Conservation (phyloP, 2,113 vertebrate species). For the Gambusia affinis region DNA sequence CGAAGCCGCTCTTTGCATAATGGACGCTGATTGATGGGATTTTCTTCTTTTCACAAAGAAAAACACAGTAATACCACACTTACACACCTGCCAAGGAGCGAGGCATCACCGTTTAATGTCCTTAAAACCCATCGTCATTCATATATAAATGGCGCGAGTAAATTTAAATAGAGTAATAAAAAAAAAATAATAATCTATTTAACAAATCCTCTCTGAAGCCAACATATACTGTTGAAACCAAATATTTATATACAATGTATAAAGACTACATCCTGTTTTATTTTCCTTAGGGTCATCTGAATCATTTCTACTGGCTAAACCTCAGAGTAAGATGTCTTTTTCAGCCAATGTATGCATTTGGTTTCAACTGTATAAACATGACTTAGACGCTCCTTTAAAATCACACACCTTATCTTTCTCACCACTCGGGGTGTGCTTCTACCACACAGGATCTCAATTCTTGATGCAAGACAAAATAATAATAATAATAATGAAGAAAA, state of each 20-base stretch:
- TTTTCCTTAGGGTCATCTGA: neutral
- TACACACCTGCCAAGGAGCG: constrained; percentile 68
- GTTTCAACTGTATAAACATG: neutral
- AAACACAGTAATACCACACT: constrained; percentile 69
- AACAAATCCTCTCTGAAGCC: constrained; percentile 44
- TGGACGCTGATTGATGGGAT: constrained; percentile 52
- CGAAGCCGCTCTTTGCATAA: constrained; percentile 67
- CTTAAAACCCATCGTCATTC: constrained; percentile 44
- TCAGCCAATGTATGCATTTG: neutral
- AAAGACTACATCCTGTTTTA: neutral
- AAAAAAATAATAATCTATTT: constrained; percentile 39
- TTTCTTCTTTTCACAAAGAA: constrained; percentile 33
- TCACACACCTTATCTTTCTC: constrained; percentile 29
- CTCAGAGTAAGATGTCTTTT: neutral
- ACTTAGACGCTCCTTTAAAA: constrained; percentile 14
- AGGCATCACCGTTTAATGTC: constrained; percentile 58
- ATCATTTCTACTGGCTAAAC: neutral
- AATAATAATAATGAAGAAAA: constrained; percentile 9
- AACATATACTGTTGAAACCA: constrained; percentile 21
- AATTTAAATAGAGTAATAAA: constrained; percentile 71
- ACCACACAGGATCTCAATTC: constrained; percentile 70
- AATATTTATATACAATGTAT: neutral
- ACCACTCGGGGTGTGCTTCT: constrained; percentile 54
- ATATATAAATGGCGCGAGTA: constrained; percentile 61
- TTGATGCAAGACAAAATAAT: constrained; percentile 83